These are phyloP conservation scores for Colinus virginianus DNA, from an alignment of 2,113 vertebrate species.

Conservation along the genomic window DNA sequence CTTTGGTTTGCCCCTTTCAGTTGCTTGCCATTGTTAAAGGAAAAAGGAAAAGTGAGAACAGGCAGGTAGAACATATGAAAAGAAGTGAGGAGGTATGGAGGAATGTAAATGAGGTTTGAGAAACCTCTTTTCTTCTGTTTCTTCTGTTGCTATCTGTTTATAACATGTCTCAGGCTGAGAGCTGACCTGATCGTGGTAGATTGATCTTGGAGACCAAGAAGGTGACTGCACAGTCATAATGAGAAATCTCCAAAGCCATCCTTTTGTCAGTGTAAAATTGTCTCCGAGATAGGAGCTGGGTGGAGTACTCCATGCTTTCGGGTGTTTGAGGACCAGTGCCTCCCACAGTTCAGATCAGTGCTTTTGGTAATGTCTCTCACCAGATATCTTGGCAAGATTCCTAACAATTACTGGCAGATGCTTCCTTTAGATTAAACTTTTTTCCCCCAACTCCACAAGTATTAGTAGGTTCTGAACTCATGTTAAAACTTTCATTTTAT, in stretches of 20 bases:
- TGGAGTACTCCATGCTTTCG: not conserved
- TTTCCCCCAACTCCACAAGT: not conserved
- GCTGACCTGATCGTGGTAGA: not conserved
- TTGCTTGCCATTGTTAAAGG: not conserved
- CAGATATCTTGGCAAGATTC: not conserved
- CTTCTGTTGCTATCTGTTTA: not conserved
- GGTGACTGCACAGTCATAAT: not conserved
- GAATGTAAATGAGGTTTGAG: not conserved
- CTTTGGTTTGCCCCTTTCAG: not conserved
- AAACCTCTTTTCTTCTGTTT: not conserved
- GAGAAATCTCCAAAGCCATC: not conserved
- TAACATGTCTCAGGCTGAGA: rapidly evolving
- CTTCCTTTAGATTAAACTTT: not conserved
- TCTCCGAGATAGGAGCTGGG: not conserved
- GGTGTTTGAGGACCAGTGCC: not conserved
- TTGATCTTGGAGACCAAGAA: not conserved
- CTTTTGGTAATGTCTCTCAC: not conserved
- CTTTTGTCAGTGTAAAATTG: not conserved
- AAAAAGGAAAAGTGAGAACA: not conserved
- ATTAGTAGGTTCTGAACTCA: not conserved
- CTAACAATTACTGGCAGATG: not conserved
- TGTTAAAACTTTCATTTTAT: not conserved
- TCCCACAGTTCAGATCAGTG: not conserved
- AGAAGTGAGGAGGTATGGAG: not conserved
- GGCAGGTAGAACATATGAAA: not conserved